Base-by-base conservation (phyloP, 2,113 vertebrate species). In the Fulica atra region DNA sequence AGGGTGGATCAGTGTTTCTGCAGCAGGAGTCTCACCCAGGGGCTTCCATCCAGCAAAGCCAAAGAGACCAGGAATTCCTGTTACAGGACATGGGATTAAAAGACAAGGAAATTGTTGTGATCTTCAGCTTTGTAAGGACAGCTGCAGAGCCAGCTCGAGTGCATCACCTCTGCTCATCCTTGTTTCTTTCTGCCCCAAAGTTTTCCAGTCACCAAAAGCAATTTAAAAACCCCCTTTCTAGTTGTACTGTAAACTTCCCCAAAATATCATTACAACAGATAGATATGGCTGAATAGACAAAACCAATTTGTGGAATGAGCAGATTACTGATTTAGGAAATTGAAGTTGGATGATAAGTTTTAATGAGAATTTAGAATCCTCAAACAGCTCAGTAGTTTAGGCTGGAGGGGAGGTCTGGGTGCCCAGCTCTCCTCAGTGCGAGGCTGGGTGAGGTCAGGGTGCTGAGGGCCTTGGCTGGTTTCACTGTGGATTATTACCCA, bases 401-500 rank as follows among this genome's bases (percentile, higher is more conserved):
- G 18, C 79, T 65, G 40, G 54, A 64, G 59, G 56, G 28, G 35
- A 25, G 1, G 1, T 23, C 44, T 64, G 70, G 36, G 10, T 54
- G 71, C 9, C 21, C 46, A 31, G 7, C 29, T 60, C 23, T n/a
- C 36, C 64, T 36, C 42, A 26, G 59, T 7, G 42, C 3, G 1
- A 13, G 59, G 23, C 21, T 11, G 23, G 40, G 2, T 0, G 9
- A 42, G 54, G 16, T 17, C 36, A 73, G 2, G 2, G 3, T 38
- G 44, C 44, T 73, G 18, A 13, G 60, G 23, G 16, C 31, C 15
- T 13, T 44, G 23, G 13, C 59, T 59, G 60, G 7, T 25, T 20
- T 38, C 10, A 0, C 15, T 12, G 4, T 4, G 18, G 25, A 7
- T 57, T n/a, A 11, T 16, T 10, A 3, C 13, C 56, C 9, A 48